Base-by-base conservation (phyloP, 2,113 vertebrate genomes). In the Plectropomus leopardus region DNA sequence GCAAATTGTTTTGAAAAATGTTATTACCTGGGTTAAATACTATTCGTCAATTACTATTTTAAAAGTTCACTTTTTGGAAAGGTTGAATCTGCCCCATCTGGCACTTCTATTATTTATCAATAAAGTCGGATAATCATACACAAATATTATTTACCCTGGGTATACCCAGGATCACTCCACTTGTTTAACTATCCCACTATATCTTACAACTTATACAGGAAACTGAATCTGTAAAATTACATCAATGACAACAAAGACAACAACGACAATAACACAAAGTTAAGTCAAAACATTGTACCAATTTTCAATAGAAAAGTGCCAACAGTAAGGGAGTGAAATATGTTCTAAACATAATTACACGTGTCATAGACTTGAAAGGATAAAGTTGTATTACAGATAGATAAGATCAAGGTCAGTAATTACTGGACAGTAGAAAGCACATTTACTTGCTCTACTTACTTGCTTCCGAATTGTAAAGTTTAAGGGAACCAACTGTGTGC, bases 251-350 rank as follows among this genome's bases (percentile, higher is more conserved):
- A n/a, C 24, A 65, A 45, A 36, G 60, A 42, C n/a, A 50, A 30
- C 24, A 40, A 48, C 30, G 65, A 32, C 76, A 87, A 63, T 68
- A 86, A 85, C 80, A 85, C 82, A 86, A 90, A 92, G 68, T 71
- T 78, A 85, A 72, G 72, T 86, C 73, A 76, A 90, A 88, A 83
- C 77, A 57, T 63, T 78, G 80, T 80, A 85, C 78, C 80, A 78
- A 71, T 81, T 81, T 68, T 24, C 42, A 77, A 72, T 84, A 87
- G 58, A 89, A 91, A 92, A 91, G 75, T 88, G 84, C 78, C 36
- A 73, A 78, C 48, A 87, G 42, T 71, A 26, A 79, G 72, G 11
- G 44, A 67, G 74, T 77, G 57, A 71, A 82, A 47, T 50, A 48
- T 28, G 13, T 58, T 76, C 58, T 48, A 76, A 80, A 76, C 77